Conservation (phyloP, 2,888 invertebrate genomes). For the Xanthostigma xanthostigma region DNA sequence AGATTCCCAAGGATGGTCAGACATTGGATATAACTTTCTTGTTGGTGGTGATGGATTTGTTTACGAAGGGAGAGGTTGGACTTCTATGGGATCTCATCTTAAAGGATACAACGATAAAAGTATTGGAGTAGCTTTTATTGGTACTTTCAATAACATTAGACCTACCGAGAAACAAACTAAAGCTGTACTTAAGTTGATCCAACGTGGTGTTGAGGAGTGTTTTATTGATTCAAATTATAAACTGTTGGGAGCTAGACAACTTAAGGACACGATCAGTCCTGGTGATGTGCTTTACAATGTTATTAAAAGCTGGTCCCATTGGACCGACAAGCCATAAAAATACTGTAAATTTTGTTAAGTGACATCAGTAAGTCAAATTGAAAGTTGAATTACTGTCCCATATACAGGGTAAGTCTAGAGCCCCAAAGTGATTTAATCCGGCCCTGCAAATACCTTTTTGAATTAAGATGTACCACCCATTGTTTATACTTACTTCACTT, state of each 20-base stretch:
- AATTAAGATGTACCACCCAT: too few relatives aligned
- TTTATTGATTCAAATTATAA: conserved; percentile 43
- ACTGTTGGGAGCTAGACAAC: conserved; percentile 46
- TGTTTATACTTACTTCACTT: too few relatives aligned
- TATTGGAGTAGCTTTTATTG: conserved; percentile 49
- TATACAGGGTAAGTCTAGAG: too few relatives aligned
- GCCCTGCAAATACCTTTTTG: too few relatives aligned
- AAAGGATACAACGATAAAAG: conserved; percentile 42
- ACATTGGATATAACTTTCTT: conserved; percentile 55
- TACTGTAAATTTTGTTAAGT: too few relatives aligned
- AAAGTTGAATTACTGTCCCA: too few relatives aligned
- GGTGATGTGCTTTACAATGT: conserved; percentile 42
- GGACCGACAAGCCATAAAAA: conserved; percentile 22
- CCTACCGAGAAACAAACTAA: conserved; percentile 35
- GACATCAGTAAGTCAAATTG: too few relatives aligned
- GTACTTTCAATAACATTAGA: conserved; percentile 38
- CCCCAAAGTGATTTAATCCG: too few relatives aligned
- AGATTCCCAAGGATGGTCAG: conserved; percentile 38
- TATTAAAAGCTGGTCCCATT: conserved; percentile 50
- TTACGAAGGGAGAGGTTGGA: conserved; percentile 62
- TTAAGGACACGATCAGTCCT: conserved; percentile 44
- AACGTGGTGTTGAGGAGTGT: conserved; percentile 37
- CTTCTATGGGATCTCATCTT: conserved; percentile 48
- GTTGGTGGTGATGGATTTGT: conserved; percentile 63
- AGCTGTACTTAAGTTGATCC: conserved; percentile 41